Evolutionary conservation across 2,888 invertebrate genomes (phyloP).

Genomic region (Yponomeuta sedellus): DNA sequence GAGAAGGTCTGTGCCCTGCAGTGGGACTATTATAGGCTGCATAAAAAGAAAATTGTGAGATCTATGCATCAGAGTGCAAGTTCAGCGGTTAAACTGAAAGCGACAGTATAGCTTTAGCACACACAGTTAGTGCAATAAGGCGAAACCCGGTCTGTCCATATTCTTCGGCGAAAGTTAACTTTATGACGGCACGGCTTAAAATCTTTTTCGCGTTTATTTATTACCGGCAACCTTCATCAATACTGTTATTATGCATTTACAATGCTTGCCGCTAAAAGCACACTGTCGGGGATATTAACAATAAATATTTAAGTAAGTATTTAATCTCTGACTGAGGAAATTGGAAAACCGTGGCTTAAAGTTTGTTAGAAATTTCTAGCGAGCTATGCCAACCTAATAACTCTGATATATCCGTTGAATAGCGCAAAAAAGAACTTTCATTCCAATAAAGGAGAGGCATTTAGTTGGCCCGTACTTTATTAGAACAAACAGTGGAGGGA

Average conservation of each 20-base stretch:
- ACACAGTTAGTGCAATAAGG: not conserved
- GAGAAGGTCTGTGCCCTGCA: too few species aligned
- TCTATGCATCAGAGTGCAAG: not conserved
- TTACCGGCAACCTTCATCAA: not conserved
- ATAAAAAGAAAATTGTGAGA: too few species aligned
- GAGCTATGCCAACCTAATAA: too few species aligned
- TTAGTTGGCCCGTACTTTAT: not conserved
- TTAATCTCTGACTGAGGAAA: too few species aligned
- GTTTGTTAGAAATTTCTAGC: too few species aligned
- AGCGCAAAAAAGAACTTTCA: slow-evolving; percentile 19
- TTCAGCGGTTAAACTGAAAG: not conserved
- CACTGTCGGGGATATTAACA: too few species aligned
- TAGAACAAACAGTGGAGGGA: not conserved
- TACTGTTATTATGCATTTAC: not conserved
- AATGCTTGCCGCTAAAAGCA: too few species aligned
- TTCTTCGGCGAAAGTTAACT: slow-evolving; percentile 60
- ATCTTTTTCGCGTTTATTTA: not conserved
- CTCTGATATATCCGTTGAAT: slow-evolving; percentile 17
- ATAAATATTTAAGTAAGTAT: too few species aligned
- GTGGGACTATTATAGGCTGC: too few species aligned
- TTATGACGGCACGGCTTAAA: slow-evolving; percentile 21
- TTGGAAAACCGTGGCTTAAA: too few species aligned
- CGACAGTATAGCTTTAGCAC: not conserved
- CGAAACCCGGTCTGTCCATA: slow-evolving; percentile 47
- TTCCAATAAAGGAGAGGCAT: slow-evolving; percentile 12